Evolutionary conservation across 2,797 vertebrate genomes (phyloP).

Genomic region (Limosa lapponica): DNA sequence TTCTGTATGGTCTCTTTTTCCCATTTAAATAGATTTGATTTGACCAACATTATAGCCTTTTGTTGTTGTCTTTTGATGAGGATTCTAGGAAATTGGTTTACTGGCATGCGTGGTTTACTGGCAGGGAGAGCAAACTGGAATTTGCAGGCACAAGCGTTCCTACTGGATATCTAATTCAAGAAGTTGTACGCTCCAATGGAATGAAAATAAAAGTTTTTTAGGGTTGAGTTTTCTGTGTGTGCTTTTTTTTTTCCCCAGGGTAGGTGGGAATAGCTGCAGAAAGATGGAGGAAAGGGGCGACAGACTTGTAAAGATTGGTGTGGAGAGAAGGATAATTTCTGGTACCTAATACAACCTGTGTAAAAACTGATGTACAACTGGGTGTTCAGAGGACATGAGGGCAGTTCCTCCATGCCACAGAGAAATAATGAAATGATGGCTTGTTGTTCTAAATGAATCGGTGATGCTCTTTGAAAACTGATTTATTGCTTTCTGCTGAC

Average conservation of each 20-base stretch:
- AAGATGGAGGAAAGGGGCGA: background rate
- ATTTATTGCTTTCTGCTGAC: background rate
- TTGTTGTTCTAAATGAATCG: fast-evolving
- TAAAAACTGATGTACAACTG: background rate
- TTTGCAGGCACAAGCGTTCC: background rate
- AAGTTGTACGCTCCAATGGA: background rate
- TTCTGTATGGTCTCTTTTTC: background rate
- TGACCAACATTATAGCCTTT: background rate
- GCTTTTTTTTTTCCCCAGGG: background rate
- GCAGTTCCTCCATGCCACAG: background rate
- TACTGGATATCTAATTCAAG: background rate
- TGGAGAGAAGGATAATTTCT: background rate
- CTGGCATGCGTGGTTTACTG: fast-evolving
- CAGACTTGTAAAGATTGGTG: background rate
- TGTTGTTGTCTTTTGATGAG: background rate
- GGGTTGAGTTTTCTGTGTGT: fast-evolving
- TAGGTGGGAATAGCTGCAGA: background rate
- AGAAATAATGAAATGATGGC: background rate
- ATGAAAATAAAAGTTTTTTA: background rate
- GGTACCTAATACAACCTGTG: background rate
- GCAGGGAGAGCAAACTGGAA: background rate
- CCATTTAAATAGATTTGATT: background rate
- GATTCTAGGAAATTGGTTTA: conserved; percentile 10
- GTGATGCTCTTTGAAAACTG: background rate
- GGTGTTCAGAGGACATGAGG: background rate